These are phyloP conservation scores for Hirtodrosophila confusa DNA, from an alignment of 2,888 invertebrate genomes.

Conservation along the genomic window DNA sequence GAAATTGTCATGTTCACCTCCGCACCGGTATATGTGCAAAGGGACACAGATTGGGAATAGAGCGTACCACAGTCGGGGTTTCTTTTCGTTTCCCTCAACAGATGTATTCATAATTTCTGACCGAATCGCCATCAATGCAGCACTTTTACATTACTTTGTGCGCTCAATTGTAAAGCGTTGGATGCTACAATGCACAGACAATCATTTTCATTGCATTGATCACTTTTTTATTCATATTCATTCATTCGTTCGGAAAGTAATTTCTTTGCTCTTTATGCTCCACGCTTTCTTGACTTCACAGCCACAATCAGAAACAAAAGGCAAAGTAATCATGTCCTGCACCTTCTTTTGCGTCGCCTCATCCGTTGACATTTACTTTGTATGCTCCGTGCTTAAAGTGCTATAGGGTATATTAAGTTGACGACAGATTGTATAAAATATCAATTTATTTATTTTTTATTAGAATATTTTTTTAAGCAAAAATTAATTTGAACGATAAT, in stretches of 20 bases:
- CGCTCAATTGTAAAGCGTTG: slow-evolving; percentile 72
- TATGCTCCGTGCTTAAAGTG: slow-evolving; percentile 1
- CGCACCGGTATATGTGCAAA: too few relatives aligned
- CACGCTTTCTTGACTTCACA: slow-evolving; percentile 54
- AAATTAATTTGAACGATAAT: too few relatives aligned
- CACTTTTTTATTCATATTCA: slow-evolving; percentile 82
- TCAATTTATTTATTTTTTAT: too few relatives aligned
- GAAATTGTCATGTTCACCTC: too few relatives aligned
- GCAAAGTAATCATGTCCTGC: slow-evolving; percentile 76
- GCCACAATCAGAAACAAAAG: slow-evolving; percentile 54
- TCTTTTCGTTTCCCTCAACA: background rate
- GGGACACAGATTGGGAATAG: too few relatives aligned
- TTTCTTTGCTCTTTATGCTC: slow-evolving; percentile 74
- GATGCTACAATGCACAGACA: slow-evolving; percentile 64
- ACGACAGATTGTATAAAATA: too few relatives aligned
- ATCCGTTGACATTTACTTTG: slow-evolving; percentile 42
- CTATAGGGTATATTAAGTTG: slow-evolving; percentile 6
- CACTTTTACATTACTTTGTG: slow-evolving; percentile 60
- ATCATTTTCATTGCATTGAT: slow-evolving; percentile 80
- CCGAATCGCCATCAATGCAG: slow-evolving; percentile 8
- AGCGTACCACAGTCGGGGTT: too few relatives aligned
- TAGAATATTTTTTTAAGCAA: background rate
- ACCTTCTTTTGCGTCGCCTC: slow-evolving; percentile 29
- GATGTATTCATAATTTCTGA: background rate
- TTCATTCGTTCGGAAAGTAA: slow-evolving; percentile 83